Conservation (phyloP, 2,888 invertebrate genomes). For the Apoderus coryli region DNA sequence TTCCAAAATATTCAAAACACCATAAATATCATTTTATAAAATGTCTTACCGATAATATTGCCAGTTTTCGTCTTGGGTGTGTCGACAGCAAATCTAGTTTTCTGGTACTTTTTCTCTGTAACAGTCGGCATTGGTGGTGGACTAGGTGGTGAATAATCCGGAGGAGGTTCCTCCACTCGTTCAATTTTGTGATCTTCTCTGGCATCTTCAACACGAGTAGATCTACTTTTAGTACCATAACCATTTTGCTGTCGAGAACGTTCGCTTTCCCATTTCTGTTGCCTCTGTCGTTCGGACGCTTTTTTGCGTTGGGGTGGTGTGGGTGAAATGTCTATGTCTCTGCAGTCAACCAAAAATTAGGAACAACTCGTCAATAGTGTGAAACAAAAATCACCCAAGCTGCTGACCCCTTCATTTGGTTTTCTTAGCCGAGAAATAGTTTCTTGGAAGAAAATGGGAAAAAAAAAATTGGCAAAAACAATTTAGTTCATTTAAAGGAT, state of each 20-base stretch:
- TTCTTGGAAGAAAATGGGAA: too few relatives aligned
- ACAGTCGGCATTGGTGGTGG: constrained; percentile 27
- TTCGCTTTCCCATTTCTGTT: constrained; percentile 31
- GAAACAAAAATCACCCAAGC: too few relatives aligned
- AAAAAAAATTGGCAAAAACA: too few relatives aligned
- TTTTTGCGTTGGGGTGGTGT: constrained; percentile 54
- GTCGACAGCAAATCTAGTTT: constrained; percentile 51
- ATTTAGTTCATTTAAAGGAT: too few relatives aligned
- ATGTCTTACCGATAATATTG: constrained; percentile 30
- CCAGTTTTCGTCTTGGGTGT: constrained; percentile 29
- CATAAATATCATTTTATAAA: neutral
- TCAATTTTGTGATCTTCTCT: constrained; percentile 18
- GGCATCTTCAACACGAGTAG: constrained; percentile 40
- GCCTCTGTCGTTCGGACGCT: constrained; percentile 22
- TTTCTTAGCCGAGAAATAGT: too few relatives aligned
- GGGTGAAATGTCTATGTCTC: constrained; percentile 33
- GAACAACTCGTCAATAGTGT: too few relatives aligned
- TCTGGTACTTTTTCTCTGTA: constrained; percentile 46
- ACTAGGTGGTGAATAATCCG: constrained; percentile 50
- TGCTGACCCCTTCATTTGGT: too few relatives aligned
- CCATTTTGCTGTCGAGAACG: constrained; percentile 38
- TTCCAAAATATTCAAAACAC: neutral
- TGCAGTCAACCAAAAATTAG: too few relatives aligned
- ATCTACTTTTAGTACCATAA: too few relatives aligned
- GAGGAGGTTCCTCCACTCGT: constrained; percentile 45